phyloP scores from a whole-genome alignment of 2,797 vertebrate genomes.

The Taenioides sp. region DNA sequence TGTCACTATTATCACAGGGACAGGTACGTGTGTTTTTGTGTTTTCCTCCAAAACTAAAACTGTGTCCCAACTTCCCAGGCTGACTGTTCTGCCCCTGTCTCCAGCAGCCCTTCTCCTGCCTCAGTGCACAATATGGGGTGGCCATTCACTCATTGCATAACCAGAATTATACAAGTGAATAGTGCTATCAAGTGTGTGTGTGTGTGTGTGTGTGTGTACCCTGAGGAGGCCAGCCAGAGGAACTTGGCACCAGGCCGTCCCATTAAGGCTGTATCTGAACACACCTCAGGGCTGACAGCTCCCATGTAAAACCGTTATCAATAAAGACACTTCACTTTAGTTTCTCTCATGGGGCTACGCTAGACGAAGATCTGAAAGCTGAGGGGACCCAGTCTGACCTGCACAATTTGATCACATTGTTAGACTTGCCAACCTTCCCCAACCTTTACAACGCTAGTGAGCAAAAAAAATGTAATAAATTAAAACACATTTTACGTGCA shows the following conservation, averaged over 20 bases:
- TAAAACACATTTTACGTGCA: no score
- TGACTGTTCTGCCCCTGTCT: constrained; percentile 32
- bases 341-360: neutral
- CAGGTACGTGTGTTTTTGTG: neutral
- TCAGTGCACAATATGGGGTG: constrained; percentile 61
- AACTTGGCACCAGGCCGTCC: constrained; percentile 56
- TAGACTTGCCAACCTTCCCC: no score
- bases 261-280: constrained; percentile 40
- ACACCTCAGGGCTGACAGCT: constrained; percentile 6
- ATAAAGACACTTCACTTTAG: neutral
- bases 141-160: constrained; percentile 75
- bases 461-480: no score
- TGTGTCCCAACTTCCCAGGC: constrained; percentile 10
- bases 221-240: constrained; percentile 53
- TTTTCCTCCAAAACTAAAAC: neutral
- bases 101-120: constrained; percentile 32
- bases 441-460: no score
- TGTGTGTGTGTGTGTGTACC: constrained; percentile 33
- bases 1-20: no score
- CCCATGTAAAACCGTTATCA: constrained; percentile 6
- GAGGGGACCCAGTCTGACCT: neutral
- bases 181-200: constrained; percentile 52
- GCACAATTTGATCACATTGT: neutral
- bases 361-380: neutral
- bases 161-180: constrained; percentile 69